Percentiles rank a stretch among this genome's conserved stretches.
Conservation (phyloP, 2,797 vertebrate species). For the Meriones psammophilus region DNA sequence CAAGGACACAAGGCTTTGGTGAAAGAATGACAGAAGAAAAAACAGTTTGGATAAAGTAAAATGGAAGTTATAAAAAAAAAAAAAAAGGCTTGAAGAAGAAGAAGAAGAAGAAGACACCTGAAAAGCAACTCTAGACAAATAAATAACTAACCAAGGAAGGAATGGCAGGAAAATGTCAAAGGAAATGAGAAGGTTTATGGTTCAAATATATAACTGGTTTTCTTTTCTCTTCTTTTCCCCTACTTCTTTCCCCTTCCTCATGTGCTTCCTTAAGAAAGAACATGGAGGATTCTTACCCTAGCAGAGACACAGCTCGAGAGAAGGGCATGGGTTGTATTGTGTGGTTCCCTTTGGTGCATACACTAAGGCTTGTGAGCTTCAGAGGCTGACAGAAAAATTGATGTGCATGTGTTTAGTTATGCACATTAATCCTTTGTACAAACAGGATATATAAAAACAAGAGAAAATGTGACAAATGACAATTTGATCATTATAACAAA, state of each 20-base stretch:
- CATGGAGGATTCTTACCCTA: neutral
- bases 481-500: slow-evolving; percentile 8
- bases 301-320: neutral
- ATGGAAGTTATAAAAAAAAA: too few relatives aligned
- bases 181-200: neutral
- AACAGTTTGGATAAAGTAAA: too few relatives aligned
- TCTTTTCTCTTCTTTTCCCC: neutral
- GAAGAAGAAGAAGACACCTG: neutral
- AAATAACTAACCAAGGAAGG: neutral
- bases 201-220: neutral
- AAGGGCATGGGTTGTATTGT: neutral
- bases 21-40: too few relatives aligned
- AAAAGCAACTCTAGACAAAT: slow-evolving; percentile 23
- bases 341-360: neutral
- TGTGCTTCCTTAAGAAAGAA: neutral
- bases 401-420: neutral
- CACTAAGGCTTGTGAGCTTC: slow-evolving; percentile 2
- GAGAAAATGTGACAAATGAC: neutral
- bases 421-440: neutral
- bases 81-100: neutral
- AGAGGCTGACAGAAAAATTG: neutral
- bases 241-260: neutral
- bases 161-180: neutral
- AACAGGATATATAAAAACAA: neutral
- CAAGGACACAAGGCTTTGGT: too few relatives aligned